Base-by-base conservation (phyloP, 2,113 vertebrate species). In the Hemibagrus wyckioides region DNA sequence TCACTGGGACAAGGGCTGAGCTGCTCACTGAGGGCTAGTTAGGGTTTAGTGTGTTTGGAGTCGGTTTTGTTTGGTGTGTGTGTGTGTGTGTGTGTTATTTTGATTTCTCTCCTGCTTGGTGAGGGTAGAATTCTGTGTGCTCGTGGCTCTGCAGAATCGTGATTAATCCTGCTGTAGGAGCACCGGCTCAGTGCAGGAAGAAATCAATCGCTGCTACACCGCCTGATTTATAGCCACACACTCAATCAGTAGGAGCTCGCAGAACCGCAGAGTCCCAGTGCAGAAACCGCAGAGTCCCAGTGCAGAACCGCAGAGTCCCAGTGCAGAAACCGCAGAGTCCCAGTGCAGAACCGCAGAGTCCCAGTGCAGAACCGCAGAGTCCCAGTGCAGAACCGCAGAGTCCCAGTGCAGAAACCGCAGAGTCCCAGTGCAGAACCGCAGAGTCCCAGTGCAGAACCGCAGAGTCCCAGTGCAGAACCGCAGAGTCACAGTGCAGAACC, bases 61-160 rank as follows among this genome's bases (percentile, higher is more conserved):
- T 50, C 88, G 88, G 83, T 87, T 76, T 81, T 63, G 50, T 84
- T 50, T 84, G 82, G 86, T 82, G 84, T 80, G 90, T 89, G 88
- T 83, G 25, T n/a, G 28, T 61, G 56, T 39, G 56, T 61, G 80
- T 82, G 80, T 82, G 80, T 30, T 90, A 48, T 86, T 50, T 39
- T 84, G 41, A 77, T 84, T 75, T 81, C 44, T 87, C 36, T 80
- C 39, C 36, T 73, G 19, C 21, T 73, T 6, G 0, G 77, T 77
- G 86, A 73, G 87, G 52, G 59, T 85, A 65, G 48, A 52, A 76
- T 69, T 82, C 80, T 59, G 48, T 59, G 48, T 71, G 80, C 73
- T 76, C 11, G 5, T 10, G 41, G 41, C 39, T 76, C 73, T 76
- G 73, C 73, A 44, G 73, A 19, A 25, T 76, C 25, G 50, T 56